Conservation (phyloP, 2,113 vertebrate species). For the Alligator mississippiensis region DNA sequence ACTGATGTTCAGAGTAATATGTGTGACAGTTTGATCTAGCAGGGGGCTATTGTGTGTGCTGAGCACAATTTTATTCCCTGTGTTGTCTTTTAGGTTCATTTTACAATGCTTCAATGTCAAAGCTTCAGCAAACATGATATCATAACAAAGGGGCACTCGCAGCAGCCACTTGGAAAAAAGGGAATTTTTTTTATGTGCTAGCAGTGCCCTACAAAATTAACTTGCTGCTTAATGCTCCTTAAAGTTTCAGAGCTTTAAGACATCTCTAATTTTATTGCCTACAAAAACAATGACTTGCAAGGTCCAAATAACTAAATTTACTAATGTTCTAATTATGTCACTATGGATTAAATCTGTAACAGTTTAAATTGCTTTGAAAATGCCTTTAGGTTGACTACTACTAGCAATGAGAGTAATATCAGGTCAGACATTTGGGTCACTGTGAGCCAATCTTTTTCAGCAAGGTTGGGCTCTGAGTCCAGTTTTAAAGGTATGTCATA, state of each 20-base stretch:
- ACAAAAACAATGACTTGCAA: background rate
- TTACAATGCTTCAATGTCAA: constrained; percentile 62
- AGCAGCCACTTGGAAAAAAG: background rate
- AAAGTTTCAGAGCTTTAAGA: constrained; percentile 23
- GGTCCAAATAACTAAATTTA: constrained; percentile 44
- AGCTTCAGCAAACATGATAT: constrained; percentile 1
- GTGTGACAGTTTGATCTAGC: constrained; percentile 42
- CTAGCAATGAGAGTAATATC: constrained; percentile 34
- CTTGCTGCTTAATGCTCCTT: background rate
- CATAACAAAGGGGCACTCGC: background rate
- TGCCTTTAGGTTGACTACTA: constrained; percentile 48
- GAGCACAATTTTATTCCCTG: background rate
- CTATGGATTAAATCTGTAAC: constrained; percentile 40
- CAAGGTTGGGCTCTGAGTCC: constrained; percentile 42
- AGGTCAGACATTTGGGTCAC: constrained; percentile 51
- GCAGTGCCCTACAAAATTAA: constrained; percentile 1
- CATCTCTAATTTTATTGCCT: background rate
- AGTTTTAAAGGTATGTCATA: constrained; percentile 14
- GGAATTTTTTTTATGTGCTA: background rate
- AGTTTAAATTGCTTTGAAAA: constrained; percentile 64
- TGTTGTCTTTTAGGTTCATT: constrained; percentile 44
- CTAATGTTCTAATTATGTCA: constrained; percentile 63
- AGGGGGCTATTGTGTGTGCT: constrained; percentile 57
- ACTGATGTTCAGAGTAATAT: constrained; percentile 41
- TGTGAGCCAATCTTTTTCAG: constrained; percentile 8